These are phyloP conservation scores for Conus ventricosus DNA, from an alignment of 1,140 invertebrate species.

Conservation along the genomic window DNA sequence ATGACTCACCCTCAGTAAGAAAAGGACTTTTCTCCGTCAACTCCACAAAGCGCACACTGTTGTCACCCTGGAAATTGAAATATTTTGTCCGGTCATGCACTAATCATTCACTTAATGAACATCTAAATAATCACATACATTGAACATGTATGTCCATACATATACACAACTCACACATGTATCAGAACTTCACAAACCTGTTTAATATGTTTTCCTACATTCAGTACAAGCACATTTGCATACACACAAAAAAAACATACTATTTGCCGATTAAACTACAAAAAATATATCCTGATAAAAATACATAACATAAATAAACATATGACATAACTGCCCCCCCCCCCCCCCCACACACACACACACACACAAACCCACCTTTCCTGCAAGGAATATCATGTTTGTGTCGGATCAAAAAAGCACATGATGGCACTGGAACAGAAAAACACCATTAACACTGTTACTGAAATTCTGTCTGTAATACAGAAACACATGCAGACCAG, in stretches of 20 bases:
- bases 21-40: conserved; percentile 66
- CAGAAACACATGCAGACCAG: too few species aligned
- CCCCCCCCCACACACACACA: not conserved
- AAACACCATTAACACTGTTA: not conserved
- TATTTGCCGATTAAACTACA: too few species aligned
- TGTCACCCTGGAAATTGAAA: conserved; percentile 63
- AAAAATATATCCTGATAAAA: not conserved
- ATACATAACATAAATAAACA: not conserved
- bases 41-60: conserved; percentile 64
- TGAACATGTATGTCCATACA: too few species aligned
- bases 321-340: too few species aligned
- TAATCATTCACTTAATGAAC: not conserved
- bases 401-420: conserved; percentile 92
- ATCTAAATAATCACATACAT: not conserved
- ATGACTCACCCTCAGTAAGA: conserved; percentile 59
- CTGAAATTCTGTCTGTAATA: too few species aligned
- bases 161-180: not conserved
- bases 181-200: conserved; percentile 13
- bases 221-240: not conserved
- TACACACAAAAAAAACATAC: not conserved
- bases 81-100: not conserved
- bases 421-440: conserved; percentile 82
- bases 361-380: conserved; percentile 79
- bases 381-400: conserved; percentile 93
- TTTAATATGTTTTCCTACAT: too few species aligned